Base-by-base conservation (phyloP, 2,113 vertebrate species). In the Apistogramma diplotaenia region DNA sequence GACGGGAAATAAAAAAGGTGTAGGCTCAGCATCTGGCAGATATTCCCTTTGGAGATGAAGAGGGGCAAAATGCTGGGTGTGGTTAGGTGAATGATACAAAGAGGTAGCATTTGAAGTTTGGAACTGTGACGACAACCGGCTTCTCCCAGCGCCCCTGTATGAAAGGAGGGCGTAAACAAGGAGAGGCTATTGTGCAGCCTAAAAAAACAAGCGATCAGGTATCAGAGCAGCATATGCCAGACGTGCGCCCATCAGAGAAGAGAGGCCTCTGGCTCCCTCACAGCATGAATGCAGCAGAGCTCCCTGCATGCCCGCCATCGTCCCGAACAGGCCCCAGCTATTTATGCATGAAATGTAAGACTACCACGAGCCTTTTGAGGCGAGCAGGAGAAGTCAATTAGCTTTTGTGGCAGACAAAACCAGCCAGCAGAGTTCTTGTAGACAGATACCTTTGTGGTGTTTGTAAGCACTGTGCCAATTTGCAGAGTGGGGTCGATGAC, bases 131-230 rank as follows among this genome's bases (percentile, higher is more conserved):
- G 43, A 82, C 53, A 59, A 76, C 9, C 57, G 27, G 71, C 35
- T 57, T 77, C 37, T 78, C n/a, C 25, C 60, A 25, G 54, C 15
- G 1, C 40, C 6, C 1, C 49, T 33, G 82, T 83, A 71, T 89
- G 79, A 92, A 90, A 87, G 85, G 78, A 86, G 58, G 81, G 89
- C 74, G 87, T 89, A 21, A 70, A 82, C 82, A 70, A 40, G 84
- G 59, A 62, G 27, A 78, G 75, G 58, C 90, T 81, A 88, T 93
- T 93, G 87, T 87, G 56, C 62, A 1, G 27, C 76, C 78, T 87
- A 55, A 77, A 91, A 35, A 93, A 94, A 94, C 91, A 94, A 91
- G 92, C 7, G 93, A 93, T 96, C 92, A 83, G 89, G 92, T 96
- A 89, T 94, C 95, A 77, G 77, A 8, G 73, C 85, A 87, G 87